Conservation (phyloP, 2,113 vertebrate species). For the Orthonyx spaldingii region DNA sequence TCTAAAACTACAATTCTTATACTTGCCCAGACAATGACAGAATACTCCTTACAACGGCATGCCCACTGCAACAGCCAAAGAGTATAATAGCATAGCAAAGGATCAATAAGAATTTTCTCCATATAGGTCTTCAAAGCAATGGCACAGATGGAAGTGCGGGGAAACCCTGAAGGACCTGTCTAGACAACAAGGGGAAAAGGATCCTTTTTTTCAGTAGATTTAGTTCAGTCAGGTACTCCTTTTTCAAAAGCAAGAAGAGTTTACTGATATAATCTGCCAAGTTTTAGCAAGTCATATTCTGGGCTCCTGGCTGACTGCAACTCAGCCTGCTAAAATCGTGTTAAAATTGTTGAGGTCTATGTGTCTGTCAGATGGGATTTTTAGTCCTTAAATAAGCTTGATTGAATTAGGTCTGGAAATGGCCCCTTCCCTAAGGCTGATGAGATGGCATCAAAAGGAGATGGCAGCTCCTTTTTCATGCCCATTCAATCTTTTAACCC, state of each 20-base stretch:
- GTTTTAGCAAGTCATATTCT: slow-evolving; percentile 1
- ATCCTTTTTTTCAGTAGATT: background rate
- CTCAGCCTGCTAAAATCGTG: background rate
- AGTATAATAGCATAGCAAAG: background rate
- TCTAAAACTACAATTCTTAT: background rate
- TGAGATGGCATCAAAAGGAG: background rate
- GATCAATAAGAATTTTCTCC: background rate
- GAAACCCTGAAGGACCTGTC: background rate
- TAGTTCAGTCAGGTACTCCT: background rate
- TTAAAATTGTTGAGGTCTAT: background rate
- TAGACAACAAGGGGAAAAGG: background rate
- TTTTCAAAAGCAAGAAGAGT: background rate
- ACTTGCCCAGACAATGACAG: background rate
- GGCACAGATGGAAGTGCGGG: background rate
- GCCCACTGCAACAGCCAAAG: background rate
- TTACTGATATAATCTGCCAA: background rate
- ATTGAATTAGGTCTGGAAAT: background rate
- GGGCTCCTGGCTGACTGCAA: background rate
- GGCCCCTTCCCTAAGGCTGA: background rate
- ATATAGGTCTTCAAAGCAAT: background rate
- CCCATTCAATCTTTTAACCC: background rate
- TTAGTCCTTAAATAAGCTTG: background rate
- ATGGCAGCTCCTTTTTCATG: background rate
- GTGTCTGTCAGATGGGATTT: background rate
- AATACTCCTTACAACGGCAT: background rate